Base-by-base conservation (phyloP, 1,140 invertebrate species). In the Linepithema humile region DNA sequence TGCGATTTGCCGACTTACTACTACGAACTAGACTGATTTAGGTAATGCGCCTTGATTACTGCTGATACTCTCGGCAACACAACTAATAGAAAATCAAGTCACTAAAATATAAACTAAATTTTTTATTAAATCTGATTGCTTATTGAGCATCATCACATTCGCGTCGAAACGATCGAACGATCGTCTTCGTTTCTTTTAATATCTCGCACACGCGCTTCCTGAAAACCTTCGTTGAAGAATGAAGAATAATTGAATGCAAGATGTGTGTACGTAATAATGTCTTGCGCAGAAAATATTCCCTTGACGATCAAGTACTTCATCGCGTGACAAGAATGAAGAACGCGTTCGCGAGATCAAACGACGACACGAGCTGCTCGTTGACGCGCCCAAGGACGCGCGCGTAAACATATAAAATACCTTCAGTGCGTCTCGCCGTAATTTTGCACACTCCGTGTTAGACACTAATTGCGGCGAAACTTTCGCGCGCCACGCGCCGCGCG, bases 391-490 rank as follows among this genome's bases (percentile, higher is more conserved):
- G 23, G 0, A 9, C n/a, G 29, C 20, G n/a, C 5, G 57, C 26
- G 32, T 20, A 53, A 67, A 53, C 53, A 69, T 1, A 20, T 35
- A 48, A 10, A 53, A 55, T 9, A 69, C 43, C 62, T 40, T 12
- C 45, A n/a, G n/a, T 29, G n/a, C 15, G 64, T 70, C 62, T 12
- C 20, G 23, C 9, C 17, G 64, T 70, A 70, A 70, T 55, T 32
- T 70, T 32, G 23, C 26, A 64, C 48, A 50, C 57, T 59, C 29
- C 45, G 65, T 55, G 74, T 43, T 65, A 53, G 29, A 35, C 62
- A 35, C 45, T 86, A 86, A 86, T 89, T 50, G 78, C 74, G 45
- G n/a, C 23, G 74, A 65, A 59, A 62, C 50, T 45, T 85, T 87
- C 65, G 67, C 75, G 35, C 65, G 65, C 45, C 59, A 53, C 85